A percentile compares a stretch with the other conserved stretches of the same genome.
phyloP scores from a whole-genome alignment of 35 echinoderm and acorn worm genomes.

The Lytechinus pictus region DNA sequence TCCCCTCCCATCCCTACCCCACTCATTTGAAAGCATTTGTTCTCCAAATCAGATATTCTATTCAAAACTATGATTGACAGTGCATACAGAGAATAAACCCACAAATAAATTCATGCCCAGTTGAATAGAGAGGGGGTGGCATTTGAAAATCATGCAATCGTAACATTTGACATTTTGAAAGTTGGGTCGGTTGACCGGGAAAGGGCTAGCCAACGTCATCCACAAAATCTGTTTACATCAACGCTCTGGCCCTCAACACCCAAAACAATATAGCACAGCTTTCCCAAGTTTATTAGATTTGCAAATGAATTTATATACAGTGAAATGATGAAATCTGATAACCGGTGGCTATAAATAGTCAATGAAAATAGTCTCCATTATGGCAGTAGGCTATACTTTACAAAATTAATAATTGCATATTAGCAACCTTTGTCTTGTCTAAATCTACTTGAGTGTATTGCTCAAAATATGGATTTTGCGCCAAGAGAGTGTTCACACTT shows the following conservation, averaged over 20 bases:
- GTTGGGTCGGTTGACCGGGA: neutral
- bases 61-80: neutral
- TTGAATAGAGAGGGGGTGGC: neutral
- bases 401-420: neutral
- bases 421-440: neutral
- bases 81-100: constrained; percentile 8
- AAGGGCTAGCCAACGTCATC: neutral
- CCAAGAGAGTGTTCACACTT: neutral
- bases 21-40: neutral
- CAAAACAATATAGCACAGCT: neutral
- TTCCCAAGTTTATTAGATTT: neutral
- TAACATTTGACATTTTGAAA: constrained; percentile 38
- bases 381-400: no score
- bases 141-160: constrained; percentile 14
- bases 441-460: neutral
- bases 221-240: constrained; percentile 16
- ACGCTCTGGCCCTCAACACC: neutral
- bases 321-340: neutral
- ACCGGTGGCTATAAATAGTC: neutral
- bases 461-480: neutral
- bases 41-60: neutral
- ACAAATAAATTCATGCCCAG: neutral
- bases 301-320: neutral
- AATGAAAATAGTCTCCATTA: neutral
- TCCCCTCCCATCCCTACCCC: neutral